These are phyloP conservation scores for Cataglyphis albicans DNA, from an alignment of 2,888 invertebrate species.

Conservation along the genomic window DNA sequence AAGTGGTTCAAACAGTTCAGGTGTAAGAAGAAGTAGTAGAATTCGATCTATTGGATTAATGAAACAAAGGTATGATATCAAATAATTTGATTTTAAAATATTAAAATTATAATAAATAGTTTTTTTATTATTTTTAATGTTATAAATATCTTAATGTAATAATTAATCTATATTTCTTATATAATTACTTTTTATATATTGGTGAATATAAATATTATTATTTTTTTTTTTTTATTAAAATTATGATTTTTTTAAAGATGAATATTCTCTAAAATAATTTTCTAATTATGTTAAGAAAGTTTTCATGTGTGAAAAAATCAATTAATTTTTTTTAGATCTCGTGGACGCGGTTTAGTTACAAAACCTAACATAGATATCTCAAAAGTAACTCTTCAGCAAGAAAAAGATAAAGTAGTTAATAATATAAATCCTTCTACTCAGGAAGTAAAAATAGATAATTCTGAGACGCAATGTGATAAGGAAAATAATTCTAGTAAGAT, in stretches of 20 bases:
- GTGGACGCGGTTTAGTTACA: slow-evolving; percentile 83
- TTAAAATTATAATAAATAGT: background rate
- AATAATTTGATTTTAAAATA: slow-evolving; percentile 12
- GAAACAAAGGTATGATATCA: slow-evolving; percentile 87
- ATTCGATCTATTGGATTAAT: slow-evolving; percentile 91
- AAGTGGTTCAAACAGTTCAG: slow-evolving; percentile 84
- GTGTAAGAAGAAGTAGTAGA: slow-evolving; percentile 90
- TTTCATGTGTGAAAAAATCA: background rate
- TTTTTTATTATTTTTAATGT: slow-evolving; percentile 13
- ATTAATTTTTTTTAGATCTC: slow-evolving; percentile 75
- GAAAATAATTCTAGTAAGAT: slow-evolving; percentile 79
- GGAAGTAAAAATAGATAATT: slow-evolving; percentile 80
- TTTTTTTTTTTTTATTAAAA: background rate
- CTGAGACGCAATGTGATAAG: slow-evolving; percentile 82
- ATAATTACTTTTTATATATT: background rate
- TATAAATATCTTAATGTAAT: background rate
- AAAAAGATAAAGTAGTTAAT: slow-evolving; percentile 77
- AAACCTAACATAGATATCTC: slow-evolving; percentile 80
- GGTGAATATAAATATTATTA: background rate
- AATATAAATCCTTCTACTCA: slow-evolving; percentile 63
- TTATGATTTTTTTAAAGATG: background rate
- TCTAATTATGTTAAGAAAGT: background rate
- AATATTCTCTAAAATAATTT: background rate
- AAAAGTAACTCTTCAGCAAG: slow-evolving; percentile 69
- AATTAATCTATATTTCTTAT: slow-evolving; percentile 21